phyloP scores from a whole-genome alignment of 1,140 invertebrate species.

The Philotrypesis tridentata region DNA sequence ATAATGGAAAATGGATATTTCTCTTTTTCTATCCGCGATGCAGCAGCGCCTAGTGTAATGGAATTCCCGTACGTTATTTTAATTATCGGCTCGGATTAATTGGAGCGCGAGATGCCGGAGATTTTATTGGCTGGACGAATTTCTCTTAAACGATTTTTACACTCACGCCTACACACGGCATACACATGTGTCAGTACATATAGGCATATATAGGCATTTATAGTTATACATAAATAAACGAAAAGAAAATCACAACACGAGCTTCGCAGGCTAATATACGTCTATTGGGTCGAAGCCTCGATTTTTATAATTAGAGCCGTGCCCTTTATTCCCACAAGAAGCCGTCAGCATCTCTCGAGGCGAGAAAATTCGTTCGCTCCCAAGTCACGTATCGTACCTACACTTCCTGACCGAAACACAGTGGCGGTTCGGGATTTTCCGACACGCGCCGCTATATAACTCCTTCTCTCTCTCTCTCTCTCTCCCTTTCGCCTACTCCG shows the following conservation, averaged over 20 bases:
- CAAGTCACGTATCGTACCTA: conserved; percentile 60
- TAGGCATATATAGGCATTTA: too few species aligned
- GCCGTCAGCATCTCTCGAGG: background rate
- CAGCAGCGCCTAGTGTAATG: background rate
- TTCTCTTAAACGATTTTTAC: too few species aligned
- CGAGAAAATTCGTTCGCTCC: conserved; percentile 41
- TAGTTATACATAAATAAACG: too few species aligned
- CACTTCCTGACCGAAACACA: conserved; percentile 59
- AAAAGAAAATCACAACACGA: background rate
- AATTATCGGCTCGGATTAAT: background rate
- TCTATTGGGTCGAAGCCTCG: background rate
- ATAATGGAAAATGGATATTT: background rate
- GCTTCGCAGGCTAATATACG: too few species aligned
- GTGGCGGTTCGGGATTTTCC: background rate
- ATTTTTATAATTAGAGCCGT: conserved; percentile 44
- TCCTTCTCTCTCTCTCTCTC: conserved; percentile 13
- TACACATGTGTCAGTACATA: too few species aligned
- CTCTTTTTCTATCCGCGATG: background rate
- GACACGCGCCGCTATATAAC: conserved; percentile 9
- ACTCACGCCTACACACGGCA: too few species aligned
- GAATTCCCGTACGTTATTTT: background rate
- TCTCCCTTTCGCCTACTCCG: background rate
- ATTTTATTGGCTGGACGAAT: background rate
- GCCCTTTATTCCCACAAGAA: conserved; percentile 26
- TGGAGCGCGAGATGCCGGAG: background rate